Evolutionary conservation across 1,140 invertebrate genomes (phyloP).

Genomic region (Drosophila sp.): DNA sequence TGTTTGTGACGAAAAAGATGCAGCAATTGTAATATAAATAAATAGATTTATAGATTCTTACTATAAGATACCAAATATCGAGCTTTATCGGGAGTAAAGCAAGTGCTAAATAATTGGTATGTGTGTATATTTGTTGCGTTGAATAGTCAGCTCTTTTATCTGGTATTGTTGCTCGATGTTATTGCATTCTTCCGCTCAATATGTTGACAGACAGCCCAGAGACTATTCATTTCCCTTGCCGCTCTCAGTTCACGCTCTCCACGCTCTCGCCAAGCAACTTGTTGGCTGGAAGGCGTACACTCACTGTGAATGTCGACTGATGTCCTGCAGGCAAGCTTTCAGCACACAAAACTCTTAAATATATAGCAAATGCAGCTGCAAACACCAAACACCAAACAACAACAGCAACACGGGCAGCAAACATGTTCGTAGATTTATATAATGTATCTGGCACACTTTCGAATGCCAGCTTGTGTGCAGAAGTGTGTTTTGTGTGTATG

Average conservation of each 20-base stretch:
- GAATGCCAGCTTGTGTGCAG: conserved; percentile 36
- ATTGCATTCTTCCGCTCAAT: conserved; percentile 76
- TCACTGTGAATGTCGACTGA: conserved; percentile 64
- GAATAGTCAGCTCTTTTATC: conserved; percentile 19
- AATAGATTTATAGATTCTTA: no score
- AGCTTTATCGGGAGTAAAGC: background rate
- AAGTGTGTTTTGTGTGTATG: conserved; percentile 18
- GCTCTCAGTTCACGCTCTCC: conserved; percentile 11
- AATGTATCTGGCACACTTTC: conserved; percentile 15
- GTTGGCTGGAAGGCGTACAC: conserved; percentile 13
- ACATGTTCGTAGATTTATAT: conserved; percentile 23
- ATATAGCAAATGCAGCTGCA: conserved; percentile 44
- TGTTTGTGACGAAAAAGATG: no score
- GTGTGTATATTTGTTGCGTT: background rate
- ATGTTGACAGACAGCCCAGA: conserved; percentile 44
- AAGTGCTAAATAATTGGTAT: background rate
- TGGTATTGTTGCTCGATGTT: conserved; percentile 46
- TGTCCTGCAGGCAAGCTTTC: conserved; percentile 73
- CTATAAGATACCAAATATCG: no score
- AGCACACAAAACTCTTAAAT: conserved; percentile 74
- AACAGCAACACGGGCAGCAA: conserved; percentile 27
- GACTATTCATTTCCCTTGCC: background rate
- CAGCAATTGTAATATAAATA: no score
- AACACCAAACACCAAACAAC: conserved; percentile 1
- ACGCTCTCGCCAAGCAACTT: conserved; percentile 1